These are phyloP conservation scores for Crepidodera aurea DNA, from an alignment of 2,888 invertebrate genomes.

Conservation along the genomic window DNA sequence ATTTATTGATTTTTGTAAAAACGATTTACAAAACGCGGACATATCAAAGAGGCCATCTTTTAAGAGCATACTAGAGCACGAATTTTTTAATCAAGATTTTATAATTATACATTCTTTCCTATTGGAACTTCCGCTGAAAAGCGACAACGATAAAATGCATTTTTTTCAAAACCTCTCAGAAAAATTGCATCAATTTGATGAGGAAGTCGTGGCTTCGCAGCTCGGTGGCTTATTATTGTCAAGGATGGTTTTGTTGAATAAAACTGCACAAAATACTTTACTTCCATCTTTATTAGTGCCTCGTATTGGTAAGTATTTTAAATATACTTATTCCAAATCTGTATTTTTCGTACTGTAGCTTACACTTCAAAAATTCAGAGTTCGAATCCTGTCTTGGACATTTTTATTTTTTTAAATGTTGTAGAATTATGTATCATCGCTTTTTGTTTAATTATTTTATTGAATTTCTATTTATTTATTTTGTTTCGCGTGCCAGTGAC, in stretches of 20 bases:
- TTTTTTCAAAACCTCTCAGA: constrained; percentile 79
- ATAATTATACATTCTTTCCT: constrained; percentile 84
- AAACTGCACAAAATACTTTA: constrained; percentile 76
- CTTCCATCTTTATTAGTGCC: constrained; percentile 78
- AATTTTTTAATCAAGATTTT: constrained; percentile 87
- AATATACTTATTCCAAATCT: too few relatives aligned
- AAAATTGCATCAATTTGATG: constrained; percentile 76
- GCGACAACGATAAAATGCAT: constrained; percentile 75
- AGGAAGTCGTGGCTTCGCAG: constrained; percentile 82
- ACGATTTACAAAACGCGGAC: constrained; percentile 72
- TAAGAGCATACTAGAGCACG: constrained; percentile 72
- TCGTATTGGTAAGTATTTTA: constrained; percentile 68
- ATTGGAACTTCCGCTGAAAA: constrained; percentile 81
- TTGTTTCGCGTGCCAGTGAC: too few relatives aligned
- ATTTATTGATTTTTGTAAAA: constrained; percentile 75
- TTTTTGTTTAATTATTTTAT: too few relatives aligned
- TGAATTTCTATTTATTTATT: too few relatives aligned
- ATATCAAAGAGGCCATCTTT: constrained; percentile 73
- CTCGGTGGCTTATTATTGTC: constrained; percentile 80
- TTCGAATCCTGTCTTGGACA: too few relatives aligned
- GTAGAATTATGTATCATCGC: too few relatives aligned
- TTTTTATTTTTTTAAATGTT: too few relatives aligned
- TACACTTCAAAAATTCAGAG: too few relatives aligned
- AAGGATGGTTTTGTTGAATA: constrained; percentile 84
- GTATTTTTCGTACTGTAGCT: too few relatives aligned